A percentile compares a stretch with the other conserved stretches of the same genome.
Evolutionary conservation across 2,113 vertebrate genomes (phyloP).

Genomic region (Sula dactylatra): DNA sequence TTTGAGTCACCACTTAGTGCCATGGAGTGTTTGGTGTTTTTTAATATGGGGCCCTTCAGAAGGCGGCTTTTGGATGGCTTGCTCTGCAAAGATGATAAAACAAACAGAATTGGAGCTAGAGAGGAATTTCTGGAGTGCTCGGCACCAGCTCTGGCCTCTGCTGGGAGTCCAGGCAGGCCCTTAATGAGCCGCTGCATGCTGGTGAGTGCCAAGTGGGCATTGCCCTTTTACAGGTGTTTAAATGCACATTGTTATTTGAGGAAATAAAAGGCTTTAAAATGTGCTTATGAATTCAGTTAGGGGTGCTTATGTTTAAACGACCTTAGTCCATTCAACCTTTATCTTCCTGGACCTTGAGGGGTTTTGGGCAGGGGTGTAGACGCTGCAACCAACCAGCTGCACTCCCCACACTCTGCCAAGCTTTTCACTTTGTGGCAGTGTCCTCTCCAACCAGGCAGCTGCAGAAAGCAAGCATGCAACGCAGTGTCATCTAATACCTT

Average conservation of each 20-base stretch:
- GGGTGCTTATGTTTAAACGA: not conserved
- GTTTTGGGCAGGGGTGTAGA: not conserved
- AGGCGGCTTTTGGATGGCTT: not conserved
- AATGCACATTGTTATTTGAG: not conserved
- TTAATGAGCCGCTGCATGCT: not conserved
- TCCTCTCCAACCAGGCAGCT: not conserved
- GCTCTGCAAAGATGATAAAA: slow-evolving; percentile 20
- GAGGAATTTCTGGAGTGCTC: slow-evolving; percentile 49
- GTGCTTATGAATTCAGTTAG: not conserved
- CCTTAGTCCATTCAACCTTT: not conserved
- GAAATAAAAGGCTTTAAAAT: slow-evolving; percentile 29
- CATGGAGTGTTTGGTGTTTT: slow-evolving; percentile 6
- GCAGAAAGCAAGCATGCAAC: not conserved
- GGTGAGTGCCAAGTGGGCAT: slow-evolving; percentile 22
- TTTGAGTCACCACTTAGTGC: not conserved
- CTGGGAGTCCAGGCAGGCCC: not conserved
- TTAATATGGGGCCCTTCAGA: not conserved
- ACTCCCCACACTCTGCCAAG: not conserved
- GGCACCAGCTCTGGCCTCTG: not conserved
- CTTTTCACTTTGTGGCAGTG: not conserved
- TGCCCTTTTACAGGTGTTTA: slow-evolving; percentile 9
- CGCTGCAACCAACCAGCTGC: not conserved
- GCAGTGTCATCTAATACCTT: not conserved
- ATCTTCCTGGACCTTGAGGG: not conserved
- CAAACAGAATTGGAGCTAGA: slow-evolving; percentile 34